These are phyloP conservation scores for Hipposideros larvatus DNA, from an alignment of 2,797 vertebrate genomes.

Conservation along the genomic window DNA sequence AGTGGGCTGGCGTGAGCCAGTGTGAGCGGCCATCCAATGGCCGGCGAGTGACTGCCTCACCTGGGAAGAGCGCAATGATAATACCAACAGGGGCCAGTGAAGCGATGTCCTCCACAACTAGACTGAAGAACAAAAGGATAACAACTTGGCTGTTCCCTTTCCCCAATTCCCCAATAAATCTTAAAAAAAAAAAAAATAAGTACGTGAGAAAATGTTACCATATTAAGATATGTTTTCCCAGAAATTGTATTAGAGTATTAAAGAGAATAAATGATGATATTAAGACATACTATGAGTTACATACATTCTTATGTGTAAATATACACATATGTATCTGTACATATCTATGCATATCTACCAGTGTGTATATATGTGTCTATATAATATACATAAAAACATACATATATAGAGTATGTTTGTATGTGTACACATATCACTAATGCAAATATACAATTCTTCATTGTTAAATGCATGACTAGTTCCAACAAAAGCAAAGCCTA, in stretches of 20 bases:
- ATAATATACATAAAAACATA: not conserved
- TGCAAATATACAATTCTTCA: not conserved
- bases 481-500: not conserved
- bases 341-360: not conserved
- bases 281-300: not conserved
- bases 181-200: not conserved
- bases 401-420: not conserved
- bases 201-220: not conserved
- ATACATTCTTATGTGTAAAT: not conserved
- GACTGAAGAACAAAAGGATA: no score
- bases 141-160: no score
- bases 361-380: not conserved
- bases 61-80: no score
- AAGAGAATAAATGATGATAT: not conserved
- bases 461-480: no score
- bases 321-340: not conserved
- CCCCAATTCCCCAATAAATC: no score
- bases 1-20: no score
- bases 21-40: no score
- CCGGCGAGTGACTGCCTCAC: no score
- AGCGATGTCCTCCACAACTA: no score
- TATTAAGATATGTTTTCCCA: not conserved
- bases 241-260: not conserved
- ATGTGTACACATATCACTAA: not conserved
- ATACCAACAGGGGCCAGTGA: no score